phyloP scores from a whole-genome alignment of 2,888 invertebrate genomes.

The Phania funesta region DNA sequence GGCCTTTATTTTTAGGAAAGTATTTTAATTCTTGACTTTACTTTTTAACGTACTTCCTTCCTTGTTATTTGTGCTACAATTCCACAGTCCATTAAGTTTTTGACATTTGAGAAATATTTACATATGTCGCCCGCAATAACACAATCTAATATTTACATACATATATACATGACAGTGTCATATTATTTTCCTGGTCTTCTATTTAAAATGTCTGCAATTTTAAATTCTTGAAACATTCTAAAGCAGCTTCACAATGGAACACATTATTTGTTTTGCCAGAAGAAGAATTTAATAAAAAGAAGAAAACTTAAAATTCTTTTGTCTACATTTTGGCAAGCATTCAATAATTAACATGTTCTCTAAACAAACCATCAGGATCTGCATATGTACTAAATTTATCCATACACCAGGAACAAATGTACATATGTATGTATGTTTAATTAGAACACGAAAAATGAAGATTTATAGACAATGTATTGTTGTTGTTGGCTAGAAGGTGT shows the following conservation, averaged over 20 bases:
- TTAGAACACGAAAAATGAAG: slow-evolving; percentile 5
- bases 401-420: background rate
- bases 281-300: background rate
- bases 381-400: background rate
- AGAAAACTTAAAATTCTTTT: slow-evolving; percentile 4
- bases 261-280: background rate
- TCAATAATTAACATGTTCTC: slow-evolving; percentile 30
- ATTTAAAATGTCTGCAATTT: too few species aligned
- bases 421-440: background rate
- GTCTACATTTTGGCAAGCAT: slow-evolving; percentile 37
- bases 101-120: too few species aligned
- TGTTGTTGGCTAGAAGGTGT: background rate
- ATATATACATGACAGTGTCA: too few species aligned
- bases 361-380: background rate
- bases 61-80: too few species aligned
- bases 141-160: too few species aligned
- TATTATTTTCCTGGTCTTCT: too few species aligned
- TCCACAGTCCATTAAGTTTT: too few species aligned
- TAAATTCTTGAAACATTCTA: background rate
- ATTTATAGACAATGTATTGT: background rate
- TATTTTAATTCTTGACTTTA: too few species aligned
- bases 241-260: background rate
- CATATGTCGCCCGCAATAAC: too few species aligned
- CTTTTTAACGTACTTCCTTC: too few species aligned
- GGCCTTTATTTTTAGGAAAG: too few species aligned